Conservation (phyloP, 2,797 vertebrate genomes). For the Danio kyathit region DNA sequence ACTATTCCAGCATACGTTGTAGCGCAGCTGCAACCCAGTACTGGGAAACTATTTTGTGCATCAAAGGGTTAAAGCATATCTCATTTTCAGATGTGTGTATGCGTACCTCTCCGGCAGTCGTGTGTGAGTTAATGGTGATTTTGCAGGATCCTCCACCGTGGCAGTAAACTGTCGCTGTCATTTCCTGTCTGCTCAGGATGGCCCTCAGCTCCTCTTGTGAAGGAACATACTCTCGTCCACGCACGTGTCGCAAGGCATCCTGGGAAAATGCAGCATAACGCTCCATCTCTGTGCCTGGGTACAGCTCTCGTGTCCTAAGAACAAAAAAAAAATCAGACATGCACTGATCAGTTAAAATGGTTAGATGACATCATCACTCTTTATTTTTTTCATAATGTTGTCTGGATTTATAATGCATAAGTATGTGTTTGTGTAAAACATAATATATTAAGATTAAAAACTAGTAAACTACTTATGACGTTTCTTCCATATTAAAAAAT, state of each 20-base stretch:
- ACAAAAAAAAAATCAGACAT: not conserved
- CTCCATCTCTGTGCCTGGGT: constrained; percentile 91
- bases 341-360: not conserved
- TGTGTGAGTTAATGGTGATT: constrained; percentile 96
- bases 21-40: too few relatives aligned
- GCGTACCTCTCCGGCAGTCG: constrained; percentile 93
- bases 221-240: constrained; percentile 91
- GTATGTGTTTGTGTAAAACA: too few relatives aligned
- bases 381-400: not conserved
- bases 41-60: too few relatives aligned
- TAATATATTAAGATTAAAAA: too few relatives aligned
- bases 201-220: constrained; percentile 92
- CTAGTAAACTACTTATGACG: too few relatives aligned
- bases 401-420: too few relatives aligned
- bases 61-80: not conserved
- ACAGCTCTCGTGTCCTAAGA: constrained; percentile 88
- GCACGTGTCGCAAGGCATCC: constrained; percentile 90
- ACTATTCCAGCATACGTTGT: too few relatives aligned
- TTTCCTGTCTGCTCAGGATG: constrained; percentile 90
- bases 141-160: constrained; percentile 97
- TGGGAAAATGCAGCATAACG: constrained; percentile 88
- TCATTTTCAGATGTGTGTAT: not conserved
- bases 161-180: constrained; percentile 94
- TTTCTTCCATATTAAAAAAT: too few relatives aligned
- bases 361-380: not conserved